These are phyloP conservation scores for Pseudanteris insignis DNA, from an alignment of 2,888 invertebrate genomes.

Conservation along the genomic window DNA sequence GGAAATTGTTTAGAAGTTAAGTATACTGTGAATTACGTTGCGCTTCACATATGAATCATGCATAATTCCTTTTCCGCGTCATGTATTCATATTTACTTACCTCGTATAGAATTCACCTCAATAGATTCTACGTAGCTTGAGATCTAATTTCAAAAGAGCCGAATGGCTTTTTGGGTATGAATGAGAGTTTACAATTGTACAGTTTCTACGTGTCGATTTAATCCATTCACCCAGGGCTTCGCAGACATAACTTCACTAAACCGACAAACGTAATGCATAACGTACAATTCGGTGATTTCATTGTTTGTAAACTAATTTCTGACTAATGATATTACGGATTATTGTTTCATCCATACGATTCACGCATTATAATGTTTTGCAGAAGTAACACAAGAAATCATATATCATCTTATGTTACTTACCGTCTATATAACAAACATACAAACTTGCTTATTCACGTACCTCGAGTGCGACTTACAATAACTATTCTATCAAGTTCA, in stretches of 20 bases:
- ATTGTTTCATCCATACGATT: too few relatives aligned
- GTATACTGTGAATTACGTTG: constrained; percentile 4
- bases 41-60: constrained; percentile 7
- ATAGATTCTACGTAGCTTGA: constrained; percentile 17
- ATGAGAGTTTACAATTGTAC: constrained; percentile 20
- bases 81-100: constrained; percentile 20
- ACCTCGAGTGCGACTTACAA: too few relatives aligned
- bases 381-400: too few relatives aligned
- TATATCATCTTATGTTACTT: too few relatives aligned
- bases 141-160: constrained; percentile 23
- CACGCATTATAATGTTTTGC: too few relatives aligned
- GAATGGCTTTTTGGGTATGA: constrained; percentile 28
- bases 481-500: too few relatives aligned
- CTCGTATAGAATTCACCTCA: constrained; percentile 8
- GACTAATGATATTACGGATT: too few relatives aligned
- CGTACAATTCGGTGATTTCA: too few relatives aligned
- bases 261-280: constrained; percentile 11
- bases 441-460: too few relatives aligned
- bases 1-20: too few relatives aligned
- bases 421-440: too few relatives aligned
- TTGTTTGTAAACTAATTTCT: too few relatives aligned
- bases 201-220: constrained; percentile 22
- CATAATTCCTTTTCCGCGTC: constrained; percentile 17
- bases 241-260: constrained; percentile 30
- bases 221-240: constrained; percentile 34